Evolutionary conservation across 2,797 vertebrate species (phyloP).

Genomic region (Trachops cirrhosus): DNA sequence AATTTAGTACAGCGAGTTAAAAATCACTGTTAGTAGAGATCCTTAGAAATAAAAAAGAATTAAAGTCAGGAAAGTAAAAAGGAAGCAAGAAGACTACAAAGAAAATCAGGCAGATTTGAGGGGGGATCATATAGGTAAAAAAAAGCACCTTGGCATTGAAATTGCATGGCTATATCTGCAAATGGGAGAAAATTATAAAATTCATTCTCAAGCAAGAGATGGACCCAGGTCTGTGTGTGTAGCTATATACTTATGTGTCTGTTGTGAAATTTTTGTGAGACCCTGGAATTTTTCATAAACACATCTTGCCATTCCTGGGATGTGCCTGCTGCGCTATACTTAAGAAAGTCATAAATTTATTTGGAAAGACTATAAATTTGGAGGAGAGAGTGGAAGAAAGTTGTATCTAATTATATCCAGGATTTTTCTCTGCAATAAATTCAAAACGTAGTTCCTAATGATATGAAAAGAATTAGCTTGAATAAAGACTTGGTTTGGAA

Average conservation of each 20-base stretch:
- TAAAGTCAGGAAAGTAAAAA: neutral
- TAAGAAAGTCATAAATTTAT: neutral
- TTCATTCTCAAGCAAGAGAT: neutral
- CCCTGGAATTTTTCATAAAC: neutral
- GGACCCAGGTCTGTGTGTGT: neutral
- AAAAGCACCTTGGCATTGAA: neutral
- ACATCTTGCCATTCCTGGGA: neutral
- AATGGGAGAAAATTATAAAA: neutral
- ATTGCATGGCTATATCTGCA: neutral
- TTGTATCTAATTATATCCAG: neutral
- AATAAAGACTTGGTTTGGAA: neutral
- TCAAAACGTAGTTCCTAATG: neutral
- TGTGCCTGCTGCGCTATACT: neutral
- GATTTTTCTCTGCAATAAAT: slow-evolving; percentile 14
- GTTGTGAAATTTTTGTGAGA: neutral
- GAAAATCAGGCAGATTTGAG: neutral
- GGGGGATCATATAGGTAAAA: neutral
- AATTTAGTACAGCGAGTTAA: neutral
- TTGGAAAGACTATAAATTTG: neutral
- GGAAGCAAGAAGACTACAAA: neutral
- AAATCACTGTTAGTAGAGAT: neutral
- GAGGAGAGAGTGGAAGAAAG: neutral
- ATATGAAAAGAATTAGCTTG: neutral
- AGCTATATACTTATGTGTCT: neutral
- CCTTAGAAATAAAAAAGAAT: slow-evolving; percentile 1